Conservation (phyloP, 2,888 invertebrate species). For the Anagyrus pseudococci region DNA sequence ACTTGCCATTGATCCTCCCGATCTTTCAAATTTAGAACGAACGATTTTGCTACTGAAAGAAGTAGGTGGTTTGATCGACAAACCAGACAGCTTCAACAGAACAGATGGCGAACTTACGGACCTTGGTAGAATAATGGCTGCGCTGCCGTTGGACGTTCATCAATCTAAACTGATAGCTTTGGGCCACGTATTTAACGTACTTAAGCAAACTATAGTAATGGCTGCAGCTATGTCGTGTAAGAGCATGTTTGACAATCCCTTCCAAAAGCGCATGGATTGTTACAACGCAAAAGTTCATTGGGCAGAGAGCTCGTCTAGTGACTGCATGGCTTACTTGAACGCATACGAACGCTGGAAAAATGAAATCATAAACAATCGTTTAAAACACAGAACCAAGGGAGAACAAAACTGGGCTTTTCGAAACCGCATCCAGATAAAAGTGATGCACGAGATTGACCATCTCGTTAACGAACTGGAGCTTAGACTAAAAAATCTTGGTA, state of each 20-base stretch:
- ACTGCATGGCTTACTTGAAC: conserved; percentile 81
- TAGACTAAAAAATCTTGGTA: conserved; percentile 69
- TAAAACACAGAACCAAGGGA: conserved; percentile 60
- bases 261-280: conserved; percentile 72
- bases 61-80: conserved; percentile 77
- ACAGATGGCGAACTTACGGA: conserved; percentile 88
- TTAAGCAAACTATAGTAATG: conserved; percentile 87
- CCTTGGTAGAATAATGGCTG: conserved; percentile 83
- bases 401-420: conserved; percentile 73
- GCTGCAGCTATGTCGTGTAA: conserved; percentile 85
- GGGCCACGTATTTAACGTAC: conserved; percentile 84
- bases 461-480: conserved; percentile 74
- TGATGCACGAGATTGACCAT: conserved; percentile 75
- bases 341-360: conserved; percentile 81
- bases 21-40: conserved; percentile 78
- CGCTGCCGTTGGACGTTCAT: conserved; percentile 82
- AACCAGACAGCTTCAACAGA: conserved; percentile 64
- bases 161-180: conserved; percentile 84
- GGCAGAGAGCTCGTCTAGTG: conserved; percentile 85
- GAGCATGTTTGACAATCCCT: conserved; percentile 79
- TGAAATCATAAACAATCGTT: conserved; percentile 68
- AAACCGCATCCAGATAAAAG: conserved; percentile 75
- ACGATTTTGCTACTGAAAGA: conserved; percentile 88
- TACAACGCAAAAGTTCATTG: conserved; percentile 81
- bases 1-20: conserved; percentile 86